These are phyloP conservation scores for Rhineura floridana DNA, from an alignment of 2,113 vertebrate genomes.

Conservation along the genomic window DNA sequence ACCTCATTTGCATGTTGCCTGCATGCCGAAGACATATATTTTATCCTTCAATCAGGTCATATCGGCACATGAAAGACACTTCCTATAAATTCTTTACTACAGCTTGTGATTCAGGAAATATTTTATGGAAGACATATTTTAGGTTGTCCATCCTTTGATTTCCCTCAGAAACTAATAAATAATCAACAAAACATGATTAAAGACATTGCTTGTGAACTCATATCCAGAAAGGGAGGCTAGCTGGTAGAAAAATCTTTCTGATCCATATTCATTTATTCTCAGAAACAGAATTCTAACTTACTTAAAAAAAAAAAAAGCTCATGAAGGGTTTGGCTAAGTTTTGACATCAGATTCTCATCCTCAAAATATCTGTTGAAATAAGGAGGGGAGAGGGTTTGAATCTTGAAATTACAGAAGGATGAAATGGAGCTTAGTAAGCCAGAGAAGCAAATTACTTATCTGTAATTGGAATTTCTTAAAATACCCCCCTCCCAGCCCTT, in stretches of 20 bases:
- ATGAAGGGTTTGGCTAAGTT: slow-evolving; percentile 74
- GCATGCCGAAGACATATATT: slow-evolving; percentile 77
- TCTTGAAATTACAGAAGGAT: slow-evolving; percentile 60
- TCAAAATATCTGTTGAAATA: slow-evolving; percentile 71
- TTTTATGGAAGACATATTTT: slow-evolving; percentile 75
- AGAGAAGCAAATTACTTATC: slow-evolving; percentile 62
- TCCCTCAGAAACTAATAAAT: slow-evolving; percentile 82
- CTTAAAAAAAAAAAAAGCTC: slow-evolving; percentile 44
- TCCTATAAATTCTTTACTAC: slow-evolving; percentile 70
- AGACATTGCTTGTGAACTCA: slow-evolving; percentile 73
- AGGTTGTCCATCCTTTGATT: slow-evolving; percentile 76
- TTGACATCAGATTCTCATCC: slow-evolving; percentile 75
- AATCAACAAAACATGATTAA: slow-evolving; percentile 85
- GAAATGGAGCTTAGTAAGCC: slow-evolving; percentile 62
- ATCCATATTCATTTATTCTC: slow-evolving; percentile 78
- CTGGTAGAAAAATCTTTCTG: slow-evolving; percentile 76
- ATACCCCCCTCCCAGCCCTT: slow-evolving; percentile 45
- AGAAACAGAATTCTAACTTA: slow-evolving; percentile 83
- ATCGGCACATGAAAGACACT: slow-evolving; percentile 69
- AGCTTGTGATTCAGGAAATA: slow-evolving; percentile 72
- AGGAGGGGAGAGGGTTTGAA: slow-evolving; percentile 57
- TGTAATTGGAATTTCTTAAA: slow-evolving; percentile 58
- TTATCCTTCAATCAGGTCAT: slow-evolving; percentile 72
- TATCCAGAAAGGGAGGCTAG: slow-evolving; percentile 68
- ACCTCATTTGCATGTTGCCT: slow-evolving; percentile 80